Conservation (phyloP, 2,888 invertebrate genomes). For the Tachina grossa region DNA sequence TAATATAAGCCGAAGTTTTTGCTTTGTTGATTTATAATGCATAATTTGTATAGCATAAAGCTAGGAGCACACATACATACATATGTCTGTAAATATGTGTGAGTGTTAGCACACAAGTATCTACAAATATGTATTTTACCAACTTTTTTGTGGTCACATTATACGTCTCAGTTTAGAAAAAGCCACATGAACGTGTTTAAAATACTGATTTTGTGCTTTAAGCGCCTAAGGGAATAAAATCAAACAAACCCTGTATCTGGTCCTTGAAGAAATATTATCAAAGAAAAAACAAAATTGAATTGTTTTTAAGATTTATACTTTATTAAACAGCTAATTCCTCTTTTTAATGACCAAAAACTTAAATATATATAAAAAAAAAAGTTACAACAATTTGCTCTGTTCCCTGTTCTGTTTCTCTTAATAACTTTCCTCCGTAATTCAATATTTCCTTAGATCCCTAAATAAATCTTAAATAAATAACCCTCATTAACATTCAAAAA, state of each 20-base stretch:
- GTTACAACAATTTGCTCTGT: too few species aligned
- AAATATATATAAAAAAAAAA: too few species aligned
- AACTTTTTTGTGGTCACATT: constrained; percentile 29
- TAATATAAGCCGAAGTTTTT: constrained; percentile 57
- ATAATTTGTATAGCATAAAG: constrained; percentile 45
- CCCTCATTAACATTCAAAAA: constrained; percentile 23
- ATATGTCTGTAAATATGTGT: background rate
- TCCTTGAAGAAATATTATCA: background rate
- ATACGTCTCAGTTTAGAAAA: constrained; percentile 20
- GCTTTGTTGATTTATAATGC: constrained; percentile 49
- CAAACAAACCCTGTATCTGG: background rate
- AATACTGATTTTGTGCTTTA: constrained; percentile 6
- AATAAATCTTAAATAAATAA: constrained; percentile 25
- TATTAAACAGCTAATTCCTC: background rate
- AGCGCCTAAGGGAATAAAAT: constrained; percentile 15
- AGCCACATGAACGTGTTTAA: constrained; percentile 10
- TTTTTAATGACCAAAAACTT: background rate
- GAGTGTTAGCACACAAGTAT: background rate
- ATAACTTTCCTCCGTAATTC: background rate
- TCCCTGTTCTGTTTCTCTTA: background rate
- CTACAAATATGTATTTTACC: background rate
- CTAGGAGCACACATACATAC: background rate
- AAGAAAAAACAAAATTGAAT: background rate
- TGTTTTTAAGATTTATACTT: background rate
- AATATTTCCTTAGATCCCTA: background rate